phyloP scores from a whole-genome alignment of 2,888 invertebrate genomes.

The Salpingus planirostris region DNA sequence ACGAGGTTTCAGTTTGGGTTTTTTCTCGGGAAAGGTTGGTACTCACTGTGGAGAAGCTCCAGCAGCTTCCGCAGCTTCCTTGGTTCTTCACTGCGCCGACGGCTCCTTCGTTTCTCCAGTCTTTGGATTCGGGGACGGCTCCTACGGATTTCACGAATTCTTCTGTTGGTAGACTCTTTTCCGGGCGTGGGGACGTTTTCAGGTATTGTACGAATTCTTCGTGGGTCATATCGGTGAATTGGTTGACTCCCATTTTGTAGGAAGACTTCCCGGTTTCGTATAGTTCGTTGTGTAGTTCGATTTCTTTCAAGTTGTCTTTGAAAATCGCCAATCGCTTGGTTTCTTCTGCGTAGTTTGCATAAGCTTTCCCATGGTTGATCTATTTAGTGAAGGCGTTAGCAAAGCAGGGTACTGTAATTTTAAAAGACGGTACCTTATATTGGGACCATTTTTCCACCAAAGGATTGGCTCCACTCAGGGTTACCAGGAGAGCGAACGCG shows the following conservation, averaged over 20 bases:
- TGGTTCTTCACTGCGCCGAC: conserved; percentile 48
- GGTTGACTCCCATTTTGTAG: conserved; percentile 3
- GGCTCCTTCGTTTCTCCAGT: conserved; percentile 45
- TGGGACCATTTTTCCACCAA: no score
- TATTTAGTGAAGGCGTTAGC: no score
- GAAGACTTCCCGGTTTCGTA: background rate
- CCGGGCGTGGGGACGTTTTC: no score
- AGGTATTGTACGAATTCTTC: conserved; percentile 26
- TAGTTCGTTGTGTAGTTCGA: conserved; percentile 5
- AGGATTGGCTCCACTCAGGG: no score
- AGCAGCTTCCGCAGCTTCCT: conserved; percentile 52
- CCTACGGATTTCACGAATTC: background rate
- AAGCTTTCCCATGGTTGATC: conserved; percentile 1
- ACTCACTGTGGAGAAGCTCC: conserved; percentile 40
- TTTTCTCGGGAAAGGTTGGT: no score
- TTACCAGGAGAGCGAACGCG: no score
- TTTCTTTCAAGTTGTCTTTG: conserved; percentile 3
- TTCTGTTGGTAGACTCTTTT: background rate
- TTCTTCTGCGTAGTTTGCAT: conserved; percentile 1
- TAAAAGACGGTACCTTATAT: no score
- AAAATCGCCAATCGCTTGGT: conserved; percentile 3
- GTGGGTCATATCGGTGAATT: conserved; percentile 6
- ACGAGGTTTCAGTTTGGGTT: no score
- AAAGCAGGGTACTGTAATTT: no score
- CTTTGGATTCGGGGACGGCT: conserved; percentile 24